Conservation (phyloP, 2,113 vertebrate genomes). For the Paralichthys olivaceus region DNA sequence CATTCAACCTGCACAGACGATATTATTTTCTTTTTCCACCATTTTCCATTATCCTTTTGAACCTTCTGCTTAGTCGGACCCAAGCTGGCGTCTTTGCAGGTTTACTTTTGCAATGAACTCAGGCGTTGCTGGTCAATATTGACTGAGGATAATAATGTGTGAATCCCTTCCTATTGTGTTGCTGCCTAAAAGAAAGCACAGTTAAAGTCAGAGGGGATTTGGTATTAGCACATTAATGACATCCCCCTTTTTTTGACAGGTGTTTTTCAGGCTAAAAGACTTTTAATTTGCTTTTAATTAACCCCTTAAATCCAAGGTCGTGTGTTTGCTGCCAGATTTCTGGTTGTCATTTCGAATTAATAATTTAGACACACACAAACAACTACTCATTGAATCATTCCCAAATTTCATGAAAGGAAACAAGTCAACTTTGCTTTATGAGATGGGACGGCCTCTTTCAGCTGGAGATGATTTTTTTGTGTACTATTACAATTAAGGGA, state of each 20-base stretch:
- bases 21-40: slow-evolving; percentile 67
- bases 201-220: slow-evolving; percentile 67
- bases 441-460: slow-evolving; percentile 50
- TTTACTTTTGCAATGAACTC: slow-evolving; percentile 81
- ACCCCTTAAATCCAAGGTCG: slow-evolving; percentile 74
- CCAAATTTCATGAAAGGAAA: slow-evolving; percentile 50
- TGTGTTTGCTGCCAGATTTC: slow-evolving; percentile 49
- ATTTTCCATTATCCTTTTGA: slow-evolving; percentile 73
- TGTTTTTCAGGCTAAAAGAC: slow-evolving; percentile 80
- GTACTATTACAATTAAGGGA: slow-evolving; percentile 82
- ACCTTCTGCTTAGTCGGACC: slow-evolving; percentile 66
- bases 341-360: slow-evolving; percentile 56
- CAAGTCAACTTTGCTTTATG: slow-evolving; percentile 66
- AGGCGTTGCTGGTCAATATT: slow-evolving; percentile 77
- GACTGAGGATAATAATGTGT: slow-evolving; percentile 78
- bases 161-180: slow-evolving; percentile 73
- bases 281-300: slow-evolving; percentile 86
- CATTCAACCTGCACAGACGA: slow-evolving; percentile 65
- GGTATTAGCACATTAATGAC: slow-evolving; percentile 80
- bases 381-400: slow-evolving; percentile 2
- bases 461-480: slow-evolving; percentile 63
- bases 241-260: slow-evolving; percentile 75
- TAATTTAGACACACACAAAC: slow-evolving; percentile 38
- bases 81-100: slow-evolving; percentile 53
- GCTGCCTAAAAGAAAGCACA: slow-evolving; percentile 60